phyloP scores from a whole-genome alignment of 2,888 invertebrate genomes.

The Taenaris catops region DNA sequence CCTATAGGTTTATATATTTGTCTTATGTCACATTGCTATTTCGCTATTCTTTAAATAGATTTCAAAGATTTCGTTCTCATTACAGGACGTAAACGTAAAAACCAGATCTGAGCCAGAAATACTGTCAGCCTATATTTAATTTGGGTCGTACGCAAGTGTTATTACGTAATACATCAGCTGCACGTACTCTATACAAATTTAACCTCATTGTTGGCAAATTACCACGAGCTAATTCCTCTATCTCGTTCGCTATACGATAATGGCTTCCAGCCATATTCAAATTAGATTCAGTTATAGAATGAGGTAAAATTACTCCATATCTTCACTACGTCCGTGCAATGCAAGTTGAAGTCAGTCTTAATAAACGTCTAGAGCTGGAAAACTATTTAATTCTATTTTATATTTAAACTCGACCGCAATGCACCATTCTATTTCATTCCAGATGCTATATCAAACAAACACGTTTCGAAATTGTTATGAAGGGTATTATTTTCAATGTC shows the following conservation, averaged over 20 bases:
- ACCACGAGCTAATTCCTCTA: conserved; percentile 22
- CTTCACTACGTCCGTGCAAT: conserved; percentile 29
- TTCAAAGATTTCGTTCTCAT: not conserved
- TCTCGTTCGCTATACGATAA: conserved; percentile 20
- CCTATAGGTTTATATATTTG: too few relatives aligned
- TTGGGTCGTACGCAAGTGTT: too few relatives aligned
- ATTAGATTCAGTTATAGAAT: conserved; percentile 16
- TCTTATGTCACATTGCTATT: too few relatives aligned
- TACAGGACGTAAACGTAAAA: not conserved
- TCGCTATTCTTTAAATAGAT: too few relatives aligned
- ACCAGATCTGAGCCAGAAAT: too few relatives aligned
- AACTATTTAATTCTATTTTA: conserved; percentile 50
- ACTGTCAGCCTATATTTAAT: too few relatives aligned
- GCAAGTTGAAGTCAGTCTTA: conserved; percentile 44
- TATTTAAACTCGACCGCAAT: conserved; percentile 38
- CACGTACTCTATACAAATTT: conserved; percentile 7
- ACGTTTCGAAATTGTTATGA: too few relatives aligned
- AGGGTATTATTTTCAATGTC: too few relatives aligned
- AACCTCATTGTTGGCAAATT: conserved; percentile 22
- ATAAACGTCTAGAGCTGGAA: conserved; percentile 31
- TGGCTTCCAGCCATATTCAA: conserved; percentile 18
- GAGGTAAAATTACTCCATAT: conserved; percentile 10
- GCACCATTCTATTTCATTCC: conserved; percentile 16
- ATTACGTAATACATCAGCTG: not conserved
- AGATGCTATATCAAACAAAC: too few relatives aligned